phyloP scores from a whole-genome alignment of 2,797 vertebrate genomes.

The Remorina albescens region DNA sequence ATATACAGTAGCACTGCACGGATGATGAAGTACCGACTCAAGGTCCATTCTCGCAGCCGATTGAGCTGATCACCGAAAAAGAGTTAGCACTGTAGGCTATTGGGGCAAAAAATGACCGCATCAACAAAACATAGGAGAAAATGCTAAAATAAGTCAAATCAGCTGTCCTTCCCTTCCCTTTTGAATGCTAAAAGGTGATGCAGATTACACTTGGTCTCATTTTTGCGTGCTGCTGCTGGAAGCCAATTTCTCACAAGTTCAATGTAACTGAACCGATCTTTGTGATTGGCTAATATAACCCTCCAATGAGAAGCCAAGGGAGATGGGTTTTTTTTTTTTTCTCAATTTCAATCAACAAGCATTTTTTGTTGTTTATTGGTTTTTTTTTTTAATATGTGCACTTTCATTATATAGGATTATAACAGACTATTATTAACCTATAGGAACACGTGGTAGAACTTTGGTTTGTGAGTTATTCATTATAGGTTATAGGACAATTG shows the following conservation, averaged over 20 bases:
- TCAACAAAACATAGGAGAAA: neutral
- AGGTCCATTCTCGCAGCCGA: conserved; percentile 84
- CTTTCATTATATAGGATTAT: conserved; percentile 93
- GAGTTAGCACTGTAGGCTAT: conserved; percentile 67
- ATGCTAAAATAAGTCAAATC: conserved; percentile 22
- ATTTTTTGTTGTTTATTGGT: conserved; percentile 63
- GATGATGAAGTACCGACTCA: conserved; percentile 82
- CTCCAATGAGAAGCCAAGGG: conserved; percentile 59
- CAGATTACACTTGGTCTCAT: conserved; percentile 69
- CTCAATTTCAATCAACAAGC: conserved; percentile 65
- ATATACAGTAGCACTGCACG: conserved; percentile 85
- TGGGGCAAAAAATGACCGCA: conserved; percentile 58
- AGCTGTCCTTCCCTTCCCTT: conserved; percentile 20
- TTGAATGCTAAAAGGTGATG: conserved; percentile 38
- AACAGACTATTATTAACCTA: conserved; percentile 84
- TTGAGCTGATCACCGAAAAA: conserved; percentile 76
- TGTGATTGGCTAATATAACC: conserved; percentile 60
- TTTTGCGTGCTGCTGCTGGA: conserved; percentile 84
- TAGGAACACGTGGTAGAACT: conserved; percentile 87
- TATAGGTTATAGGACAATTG: conserved; percentile 58
- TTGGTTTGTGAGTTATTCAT: conserved; percentile 85
- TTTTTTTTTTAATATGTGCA: conserved; percentile 89
- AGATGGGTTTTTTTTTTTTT: conserved; percentile 71
- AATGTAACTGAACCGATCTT: conserved; percentile 65
- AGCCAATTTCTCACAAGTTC: conserved; percentile 87